Evolutionary conservation across 2,797 vertebrate genomes (phyloP), one percentile per base, ranked within the genome.

Genomic region (Poecilia velifera): DNA sequence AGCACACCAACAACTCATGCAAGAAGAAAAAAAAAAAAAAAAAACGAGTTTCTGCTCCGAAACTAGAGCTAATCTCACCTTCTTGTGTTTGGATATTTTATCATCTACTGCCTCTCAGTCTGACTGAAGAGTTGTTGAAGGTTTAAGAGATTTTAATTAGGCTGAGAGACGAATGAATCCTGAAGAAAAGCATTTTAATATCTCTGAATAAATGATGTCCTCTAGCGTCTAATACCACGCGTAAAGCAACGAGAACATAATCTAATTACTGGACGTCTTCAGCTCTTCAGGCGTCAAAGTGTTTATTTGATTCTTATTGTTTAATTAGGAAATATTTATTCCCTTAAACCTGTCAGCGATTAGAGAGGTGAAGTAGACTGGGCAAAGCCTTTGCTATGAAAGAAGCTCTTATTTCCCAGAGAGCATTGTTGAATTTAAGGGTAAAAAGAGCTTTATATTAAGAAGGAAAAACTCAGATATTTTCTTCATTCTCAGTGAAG

Each of bases 1-100:
- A 81, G 83, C 59, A 41, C 14, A 36, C 14, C 28, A 14, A 41
- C 71, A 72, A 43, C 41, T 72, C 70, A 47, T 70, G 16, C 64
- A 68, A 39, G 34, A 36, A 16, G 2, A 64, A 64, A 3, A 28
- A 22, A 9, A 22, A 22, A 9, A 22, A 1, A 34, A 2, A 2
- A 25, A 59, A 39, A 20, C 0, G 7, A 18, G 45, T 20, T 72
- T 45, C 71, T 72, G 14, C 6, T 14, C n/a, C 9, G 39, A 70
- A 70, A 5, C 66, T 43, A 5, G 9, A 12, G 41, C 43, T 13
- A 57, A 73, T 43, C n/a, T 72, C 47, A 16, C 70, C 25, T 43
- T 47, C 28, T n/a, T 57, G 34, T 1, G 76, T 49, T 31, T 31
- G 31, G 31, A 31, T 31, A 31, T 31, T 73, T 36, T 34, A 64